Percentiles rank a stretch among this genome's conserved stretches.
phyloP scores from a whole-genome alignment of 2,888 invertebrate genomes.

The Phyllotreta cruciferae region DNA sequence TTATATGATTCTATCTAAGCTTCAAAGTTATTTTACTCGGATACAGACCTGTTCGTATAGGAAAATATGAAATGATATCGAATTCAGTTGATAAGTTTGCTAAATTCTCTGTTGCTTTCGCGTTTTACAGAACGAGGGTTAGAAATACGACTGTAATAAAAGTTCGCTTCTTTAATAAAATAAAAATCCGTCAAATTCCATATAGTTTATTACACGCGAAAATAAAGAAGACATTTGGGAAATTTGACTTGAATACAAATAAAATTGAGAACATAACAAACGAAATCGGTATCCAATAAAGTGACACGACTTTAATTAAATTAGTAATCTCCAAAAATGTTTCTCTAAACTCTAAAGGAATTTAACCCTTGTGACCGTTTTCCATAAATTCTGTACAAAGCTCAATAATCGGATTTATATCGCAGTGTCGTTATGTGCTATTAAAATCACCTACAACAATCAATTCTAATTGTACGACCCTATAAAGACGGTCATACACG shows the following conservation, averaged over 20 bases:
- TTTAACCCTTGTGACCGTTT: constrained; percentile 37
- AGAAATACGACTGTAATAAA: constrained; percentile 39
- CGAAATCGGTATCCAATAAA: constrained; percentile 12
- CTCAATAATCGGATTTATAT: constrained; percentile 58
- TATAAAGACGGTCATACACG: constrained; percentile 56
- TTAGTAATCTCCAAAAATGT: constrained; percentile 23
- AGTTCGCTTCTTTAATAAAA: constrained; percentile 54
- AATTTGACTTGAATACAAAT: constrained; percentile 19
- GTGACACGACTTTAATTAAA: constrained; percentile 23
- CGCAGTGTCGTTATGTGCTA: constrained; percentile 55
- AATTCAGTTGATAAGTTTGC: constrained; percentile 1
- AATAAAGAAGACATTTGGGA: constrained; percentile 12
- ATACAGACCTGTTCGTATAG: too few relatives aligned
- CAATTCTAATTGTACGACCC: constrained; percentile 59
- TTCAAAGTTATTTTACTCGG: too few relatives aligned
- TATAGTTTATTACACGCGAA: constrained; percentile 47
- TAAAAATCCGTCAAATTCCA: constrained; percentile 54
- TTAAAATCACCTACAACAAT: constrained; percentile 60
- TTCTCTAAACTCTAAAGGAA: constrained; percentile 30
- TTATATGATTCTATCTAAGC: too few relatives aligned
- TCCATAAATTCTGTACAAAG: constrained; percentile 51
- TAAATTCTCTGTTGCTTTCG: constrained; percentile 8
- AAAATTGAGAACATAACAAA: constrained; percentile 2
- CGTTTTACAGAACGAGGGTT: constrained; percentile 24
- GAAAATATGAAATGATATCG: neutral